phyloP scores from a whole-genome alignment of 2,113 vertebrate species.

The Gallinago undulata region DNA sequence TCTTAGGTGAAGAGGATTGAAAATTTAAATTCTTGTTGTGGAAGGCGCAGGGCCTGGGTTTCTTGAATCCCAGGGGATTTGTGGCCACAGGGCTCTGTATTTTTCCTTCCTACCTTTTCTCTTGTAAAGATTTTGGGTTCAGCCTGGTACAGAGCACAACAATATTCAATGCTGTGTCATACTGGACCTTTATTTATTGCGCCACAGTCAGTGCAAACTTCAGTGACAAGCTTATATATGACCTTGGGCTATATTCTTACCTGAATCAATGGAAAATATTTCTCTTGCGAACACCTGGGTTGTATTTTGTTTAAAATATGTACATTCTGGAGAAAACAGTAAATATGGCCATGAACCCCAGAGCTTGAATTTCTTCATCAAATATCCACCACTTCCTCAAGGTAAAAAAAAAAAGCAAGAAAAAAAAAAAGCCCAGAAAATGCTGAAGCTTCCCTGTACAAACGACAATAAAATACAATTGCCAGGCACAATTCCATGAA shows the following conservation, averaged over 20 bases:
- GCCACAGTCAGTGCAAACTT: neutral
- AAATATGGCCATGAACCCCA: slow-evolving; percentile 66
- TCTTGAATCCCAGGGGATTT: neutral
- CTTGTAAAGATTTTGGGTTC: neutral
- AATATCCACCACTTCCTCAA: slow-evolving; percentile 48
- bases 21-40: neutral
- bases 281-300: slow-evolving; percentile 46
- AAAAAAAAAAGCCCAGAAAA: slow-evolving; percentile 2
- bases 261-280: slow-evolving; percentile 52
- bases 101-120: neutral
- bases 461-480: slow-evolving; percentile 69
- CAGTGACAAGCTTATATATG: slow-evolving; percentile 21
- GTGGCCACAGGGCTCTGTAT: neutral
- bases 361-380: slow-evolving; percentile 52
- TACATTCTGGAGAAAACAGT: slow-evolving; percentile 54
- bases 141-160: neutral
- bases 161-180: neutral
- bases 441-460: slow-evolving; percentile 53
- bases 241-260: slow-evolving; percentile 60
- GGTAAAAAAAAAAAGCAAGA: neutral
- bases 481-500: slow-evolving; percentile 61
- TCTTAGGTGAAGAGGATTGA: neutral
- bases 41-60: neutral
- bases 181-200: neutral
- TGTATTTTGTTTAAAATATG: slow-evolving; percentile 56